A percentile compares a stretch with the other conserved stretches of the same genome.
Evolutionary conservation across 2,797 vertebrate species (phyloP).

Genomic region (Leptoclinus maculatus): DNA sequence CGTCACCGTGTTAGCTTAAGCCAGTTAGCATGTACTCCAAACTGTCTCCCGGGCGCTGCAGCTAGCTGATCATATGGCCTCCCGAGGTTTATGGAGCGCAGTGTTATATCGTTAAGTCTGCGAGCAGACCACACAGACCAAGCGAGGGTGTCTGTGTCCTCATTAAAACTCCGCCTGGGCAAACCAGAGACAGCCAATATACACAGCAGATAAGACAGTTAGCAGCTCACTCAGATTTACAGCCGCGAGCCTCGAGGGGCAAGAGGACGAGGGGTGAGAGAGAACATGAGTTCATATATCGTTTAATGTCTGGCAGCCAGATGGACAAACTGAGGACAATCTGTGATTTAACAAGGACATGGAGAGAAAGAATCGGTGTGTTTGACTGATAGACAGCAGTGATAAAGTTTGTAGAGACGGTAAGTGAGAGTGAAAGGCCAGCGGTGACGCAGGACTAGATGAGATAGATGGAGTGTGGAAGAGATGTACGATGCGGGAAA

Average conservation of each 20-base stretch:
- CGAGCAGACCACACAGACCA: conserved; percentile 63
- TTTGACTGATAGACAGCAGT: conserved; percentile 35
- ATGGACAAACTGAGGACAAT: conserved; percentile 59
- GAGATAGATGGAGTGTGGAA: conserved; percentile 19
- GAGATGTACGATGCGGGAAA: conserved; percentile 19
- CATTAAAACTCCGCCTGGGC: conserved; percentile 73
- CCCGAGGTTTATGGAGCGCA: conserved; percentile 60
- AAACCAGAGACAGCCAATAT: conserved; percentile 66
- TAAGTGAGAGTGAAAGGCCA: conserved; percentile 36
- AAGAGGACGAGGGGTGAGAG: conserved; percentile 39
- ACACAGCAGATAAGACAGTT: conserved; percentile 74
- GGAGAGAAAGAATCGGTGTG: conserved; percentile 19
- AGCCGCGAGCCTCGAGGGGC: conserved; percentile 57
- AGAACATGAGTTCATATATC: conserved; percentile 63
- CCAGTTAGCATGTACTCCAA: conserved; percentile 41
- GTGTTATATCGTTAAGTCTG: conserved; percentile 64
- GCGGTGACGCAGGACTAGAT: conserved; percentile 32
- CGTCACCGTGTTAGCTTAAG: conserved; percentile 36
- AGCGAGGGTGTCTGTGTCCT: conserved; percentile 66
- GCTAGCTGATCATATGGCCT: conserved; percentile 43
- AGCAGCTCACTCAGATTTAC: conserved; percentile 71
- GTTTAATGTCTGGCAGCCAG: conserved; percentile 71
- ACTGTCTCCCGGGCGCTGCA: conserved; percentile 31
- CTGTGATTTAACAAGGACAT: conserved; percentile 46
- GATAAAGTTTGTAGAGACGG: conserved; percentile 22